Conservation (phyloP, 2,113 vertebrate genomes). For the Dicaeum eximium region DNA sequence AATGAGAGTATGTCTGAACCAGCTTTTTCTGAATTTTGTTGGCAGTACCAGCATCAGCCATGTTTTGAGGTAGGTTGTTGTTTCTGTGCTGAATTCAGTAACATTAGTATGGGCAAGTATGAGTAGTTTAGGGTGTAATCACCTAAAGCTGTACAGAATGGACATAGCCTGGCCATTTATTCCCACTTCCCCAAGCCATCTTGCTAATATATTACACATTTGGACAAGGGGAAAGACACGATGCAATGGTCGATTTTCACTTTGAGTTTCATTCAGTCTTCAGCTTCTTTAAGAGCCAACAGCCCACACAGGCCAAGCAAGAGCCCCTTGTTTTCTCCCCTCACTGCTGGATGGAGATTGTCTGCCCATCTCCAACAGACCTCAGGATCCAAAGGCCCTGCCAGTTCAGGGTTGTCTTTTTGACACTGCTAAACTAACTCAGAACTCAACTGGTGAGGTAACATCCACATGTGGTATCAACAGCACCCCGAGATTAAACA, state of each 20-base stretch:
- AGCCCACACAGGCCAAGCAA: not conserved
- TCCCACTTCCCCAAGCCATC: not conserved
- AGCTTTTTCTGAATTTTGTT: not conserved
- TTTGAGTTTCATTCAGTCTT: not conserved
- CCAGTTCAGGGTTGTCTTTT: not conserved
- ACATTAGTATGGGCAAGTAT: not conserved
- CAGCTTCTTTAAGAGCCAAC: not conserved
- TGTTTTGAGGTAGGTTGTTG: not conserved
- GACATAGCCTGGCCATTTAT: not conserved
- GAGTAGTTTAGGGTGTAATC: not conserved
- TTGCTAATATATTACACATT: not conserved
- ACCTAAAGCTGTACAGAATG: not conserved
- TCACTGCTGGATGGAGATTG: not conserved
- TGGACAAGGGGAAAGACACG: not conserved
- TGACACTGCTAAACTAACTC: not conserved
- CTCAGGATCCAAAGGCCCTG: not conserved
- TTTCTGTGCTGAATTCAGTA: not conserved
- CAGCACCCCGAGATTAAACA: not conserved
- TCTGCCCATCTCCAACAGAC: not conserved
- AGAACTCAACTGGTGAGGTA: not conserved
- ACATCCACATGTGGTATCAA: not conserved
- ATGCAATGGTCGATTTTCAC: not conserved
- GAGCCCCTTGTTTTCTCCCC: not conserved
- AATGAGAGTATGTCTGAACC: not conserved
- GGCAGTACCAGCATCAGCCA: not conserved